phyloP scores from a whole-genome alignment of 2,888 invertebrate species.

The Silvanus unidentatus region DNA sequence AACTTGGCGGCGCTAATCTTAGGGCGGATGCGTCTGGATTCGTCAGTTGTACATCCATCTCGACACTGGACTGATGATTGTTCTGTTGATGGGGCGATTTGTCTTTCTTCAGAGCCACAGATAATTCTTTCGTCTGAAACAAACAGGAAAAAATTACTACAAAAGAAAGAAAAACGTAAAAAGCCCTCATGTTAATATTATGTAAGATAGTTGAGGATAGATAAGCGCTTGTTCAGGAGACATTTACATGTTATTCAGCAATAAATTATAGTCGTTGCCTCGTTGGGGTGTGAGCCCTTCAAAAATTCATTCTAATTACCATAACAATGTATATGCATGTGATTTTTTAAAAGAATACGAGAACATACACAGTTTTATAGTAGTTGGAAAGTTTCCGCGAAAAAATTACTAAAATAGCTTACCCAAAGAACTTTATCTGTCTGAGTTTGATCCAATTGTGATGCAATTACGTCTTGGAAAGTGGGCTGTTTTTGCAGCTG shows the following conservation, averaged over 20 bases:
- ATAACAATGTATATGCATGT: too few species aligned
- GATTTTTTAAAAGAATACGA: too few species aligned
- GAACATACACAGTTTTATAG: too few species aligned
- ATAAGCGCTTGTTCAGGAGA: too few species aligned
- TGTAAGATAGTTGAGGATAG: too few species aligned
- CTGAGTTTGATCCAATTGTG: constrained; percentile 46
- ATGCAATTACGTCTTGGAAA: constrained; percentile 64
- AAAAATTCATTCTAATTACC: too few species aligned
- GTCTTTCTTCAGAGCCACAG: constrained; percentile 36
- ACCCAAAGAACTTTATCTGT: constrained; percentile 51
- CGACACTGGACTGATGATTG: constrained; percentile 34
- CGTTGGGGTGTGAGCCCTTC: too few species aligned
- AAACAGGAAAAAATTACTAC: constrained; percentile 6
- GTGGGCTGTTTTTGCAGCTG: constrained; percentile 66
- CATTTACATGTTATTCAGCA: too few species aligned
- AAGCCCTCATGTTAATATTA: too few species aligned
- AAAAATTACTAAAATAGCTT: constrained; percentile 19
- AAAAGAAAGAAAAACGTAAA: neutral
- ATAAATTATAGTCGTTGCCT: too few species aligned
- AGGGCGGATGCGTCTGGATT: constrained; percentile 48
- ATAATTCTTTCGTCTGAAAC: constrained; percentile 44
- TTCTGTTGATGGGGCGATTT: constrained; percentile 28
- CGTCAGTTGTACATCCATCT: constrained; percentile 52
- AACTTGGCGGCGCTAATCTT: constrained; percentile 54
- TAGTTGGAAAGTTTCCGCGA: too few species aligned